Evolutionary conservation across 2,113 vertebrate species (phyloP).

Genomic region (Petromus typicus): DNA sequence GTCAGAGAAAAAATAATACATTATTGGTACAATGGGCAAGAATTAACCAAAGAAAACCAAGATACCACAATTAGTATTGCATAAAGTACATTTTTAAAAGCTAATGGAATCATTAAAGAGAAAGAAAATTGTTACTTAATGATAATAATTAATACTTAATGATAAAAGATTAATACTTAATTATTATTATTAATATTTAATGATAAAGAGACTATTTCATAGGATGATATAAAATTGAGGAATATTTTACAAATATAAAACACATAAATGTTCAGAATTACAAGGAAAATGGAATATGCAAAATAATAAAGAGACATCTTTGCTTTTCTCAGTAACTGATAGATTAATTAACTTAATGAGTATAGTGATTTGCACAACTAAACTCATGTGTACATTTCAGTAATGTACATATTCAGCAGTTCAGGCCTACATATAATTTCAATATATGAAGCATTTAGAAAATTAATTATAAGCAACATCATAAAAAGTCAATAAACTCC

Average conservation of each 20-base stretch:
- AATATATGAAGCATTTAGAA: not conserved
- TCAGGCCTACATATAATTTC: not conserved
- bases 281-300: not conserved
- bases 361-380: not conserved
- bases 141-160: conserved; percentile 13
- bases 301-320: conserved; percentile 4
- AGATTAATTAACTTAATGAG: not conserved
- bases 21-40: not conserved
- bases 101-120: conserved; percentile 13
- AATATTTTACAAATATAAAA: not conserved
- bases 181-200: conserved; percentile 46
- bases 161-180: conserved; percentile 15
- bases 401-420: not conserved
- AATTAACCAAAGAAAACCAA: not conserved
- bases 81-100: not conserved
- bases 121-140: conserved; percentile 46
- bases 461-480: not conserved
- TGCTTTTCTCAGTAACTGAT: conserved; percentile 15
- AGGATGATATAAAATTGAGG: not conserved
- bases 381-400: not conserved
- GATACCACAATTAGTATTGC: not conserved
- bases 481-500: conserved; percentile 13
- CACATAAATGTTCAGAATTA: not conserved
- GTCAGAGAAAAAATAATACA: not conserved
- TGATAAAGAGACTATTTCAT: not conserved